Base-by-base conservation (phyloP, 2,797 vertebrate species). In the Halcyon chelicuti region DNA sequence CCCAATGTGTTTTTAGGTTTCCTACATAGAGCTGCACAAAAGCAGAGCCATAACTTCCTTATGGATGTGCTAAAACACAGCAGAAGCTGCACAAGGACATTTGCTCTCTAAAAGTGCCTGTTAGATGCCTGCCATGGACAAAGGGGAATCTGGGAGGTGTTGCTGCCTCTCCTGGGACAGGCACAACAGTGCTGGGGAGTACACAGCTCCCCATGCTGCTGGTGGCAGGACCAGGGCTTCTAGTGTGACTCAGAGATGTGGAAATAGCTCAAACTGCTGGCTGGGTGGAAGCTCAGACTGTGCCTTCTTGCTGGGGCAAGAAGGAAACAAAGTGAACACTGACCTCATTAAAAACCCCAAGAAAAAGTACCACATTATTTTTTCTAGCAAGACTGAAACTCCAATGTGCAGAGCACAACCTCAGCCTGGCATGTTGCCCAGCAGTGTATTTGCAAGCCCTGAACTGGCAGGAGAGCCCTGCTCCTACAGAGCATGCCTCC, bases 301-400 rank as follows among this genome's bases (percentile, higher is more conserved):
- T 0, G 0, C 39, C 8, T 5, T 12, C 37, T 71, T 49, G 14
- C n/a, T 68, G 75, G 55, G n/a, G 22, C 35, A 71, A 76, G 42
- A 79, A 54, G 39, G 47, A 90, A 83, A 57, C 0, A 1, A 35
- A 0, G 0, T 19, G 29, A 81, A 26, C 1, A 0, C 9, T 54
- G 10, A 11, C 2, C 37, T 68, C 60, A 13, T 22, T 39, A 63
- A 81, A 39, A 79, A 47, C 13, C 44, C 73, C 7, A n/a, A 29
- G 31, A 67, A 88, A 77, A 83, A 78, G 76, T 20, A 83, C 46
- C 3, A 0, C 2, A 31, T 9, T 28, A 25, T 61, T 17, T 55
- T 21, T 21, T 28, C 67, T 49, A 63, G 54, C 31, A 55, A 85
- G 55, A 55, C 46, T 4, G 47, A 94, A 94, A 75, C 55, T 14